phyloP scores from a whole-genome alignment of 2,888 invertebrate species.

The Baronia brevicornis region DNA sequence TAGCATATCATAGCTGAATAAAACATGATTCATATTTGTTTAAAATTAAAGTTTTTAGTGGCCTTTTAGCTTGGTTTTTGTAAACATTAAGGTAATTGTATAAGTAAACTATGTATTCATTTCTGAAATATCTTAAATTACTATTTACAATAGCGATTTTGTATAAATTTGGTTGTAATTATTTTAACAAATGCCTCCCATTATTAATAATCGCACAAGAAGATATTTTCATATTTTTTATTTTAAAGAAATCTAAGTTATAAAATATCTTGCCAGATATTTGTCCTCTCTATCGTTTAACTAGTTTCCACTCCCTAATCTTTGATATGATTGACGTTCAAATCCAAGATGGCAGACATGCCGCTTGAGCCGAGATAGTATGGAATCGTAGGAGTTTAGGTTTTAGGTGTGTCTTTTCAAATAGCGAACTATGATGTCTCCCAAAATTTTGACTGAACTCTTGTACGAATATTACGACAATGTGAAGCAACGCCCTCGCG shows the following conservation, averaged over 20 bases:
- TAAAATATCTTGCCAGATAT: not conserved
- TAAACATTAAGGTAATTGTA: too few species aligned
- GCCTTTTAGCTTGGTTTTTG: too few species aligned
- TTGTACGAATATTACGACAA: constrained; percentile 73
- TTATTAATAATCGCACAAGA: too few species aligned
- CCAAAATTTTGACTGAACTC: constrained; percentile 71
- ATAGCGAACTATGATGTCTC: constrained; percentile 78
- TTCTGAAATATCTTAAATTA: too few species aligned
- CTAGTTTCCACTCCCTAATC: constrained; percentile 24
- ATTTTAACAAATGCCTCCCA: too few species aligned
- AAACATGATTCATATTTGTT: too few species aligned
- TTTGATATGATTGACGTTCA: constrained; percentile 78
- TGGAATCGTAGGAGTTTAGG: constrained; percentile 80
- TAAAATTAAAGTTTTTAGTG: too few species aligned
- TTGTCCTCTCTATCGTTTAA: constrained; percentile 11
- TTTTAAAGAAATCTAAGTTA: not conserved
- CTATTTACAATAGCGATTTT: too few species aligned
- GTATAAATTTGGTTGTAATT: too few species aligned
- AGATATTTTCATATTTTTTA: not conserved
- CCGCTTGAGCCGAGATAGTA: constrained; percentile 81
- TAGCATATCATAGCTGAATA: too few species aligned
- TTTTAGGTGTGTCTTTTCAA: constrained; percentile 85
- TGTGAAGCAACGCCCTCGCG: constrained; percentile 69
- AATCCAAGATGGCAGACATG: constrained; percentile 85
- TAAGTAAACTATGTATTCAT: too few species aligned